These are phyloP conservation scores for Symphodus melops DNA, from an alignment of 2,113 vertebrate species.

Conservation along the genomic window DNA sequence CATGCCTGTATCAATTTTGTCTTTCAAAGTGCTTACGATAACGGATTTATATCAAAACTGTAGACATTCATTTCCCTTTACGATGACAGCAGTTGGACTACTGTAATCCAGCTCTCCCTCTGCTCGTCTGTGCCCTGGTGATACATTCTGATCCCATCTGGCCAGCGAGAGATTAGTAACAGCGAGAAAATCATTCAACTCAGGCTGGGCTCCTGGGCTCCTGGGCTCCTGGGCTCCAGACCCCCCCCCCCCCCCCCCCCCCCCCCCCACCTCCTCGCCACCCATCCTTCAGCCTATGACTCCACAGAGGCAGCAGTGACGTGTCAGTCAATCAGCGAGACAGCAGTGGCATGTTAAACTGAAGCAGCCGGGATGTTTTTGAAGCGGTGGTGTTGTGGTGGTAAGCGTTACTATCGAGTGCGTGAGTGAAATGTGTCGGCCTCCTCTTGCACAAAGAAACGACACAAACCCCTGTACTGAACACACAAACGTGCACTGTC, in stretches of 20 bases:
- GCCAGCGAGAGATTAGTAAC: conserved; percentile 30
- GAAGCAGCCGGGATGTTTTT: conserved; percentile 41
- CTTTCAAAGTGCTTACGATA: conserved; percentile 57
- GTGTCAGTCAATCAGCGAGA: conserved; percentile 49
- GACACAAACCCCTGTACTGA: not conserved
- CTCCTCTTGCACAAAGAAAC: conserved; percentile 4
- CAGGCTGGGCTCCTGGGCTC: conserved; percentile 46
- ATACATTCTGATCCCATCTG: conserved; percentile 46
- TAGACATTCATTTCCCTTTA: conserved; percentile 42
- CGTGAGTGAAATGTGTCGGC: conserved; percentile 42
- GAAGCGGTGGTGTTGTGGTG: conserved; percentile 59
- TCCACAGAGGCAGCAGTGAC: conserved; percentile 36
- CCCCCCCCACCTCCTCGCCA: not conserved
- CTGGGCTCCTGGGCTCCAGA: too few species aligned
- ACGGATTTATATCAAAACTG: conserved; percentile 33
- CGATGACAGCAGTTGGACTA: conserved; percentile 9
- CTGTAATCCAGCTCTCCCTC: conserved; percentile 15
- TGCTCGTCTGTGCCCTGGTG: conserved; percentile 18
- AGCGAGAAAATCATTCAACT: conserved; percentile 18
- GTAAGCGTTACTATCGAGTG: conserved; percentile 44
- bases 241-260: not conserved
- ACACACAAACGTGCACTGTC: not conserved
- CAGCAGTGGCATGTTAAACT: conserved; percentile 55
- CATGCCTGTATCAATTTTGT: conserved; percentile 26
- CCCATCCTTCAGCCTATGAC: not conserved